Base-by-base conservation (phyloP, 2,113 vertebrate species). In the Donacobius atricapilla region DNA sequence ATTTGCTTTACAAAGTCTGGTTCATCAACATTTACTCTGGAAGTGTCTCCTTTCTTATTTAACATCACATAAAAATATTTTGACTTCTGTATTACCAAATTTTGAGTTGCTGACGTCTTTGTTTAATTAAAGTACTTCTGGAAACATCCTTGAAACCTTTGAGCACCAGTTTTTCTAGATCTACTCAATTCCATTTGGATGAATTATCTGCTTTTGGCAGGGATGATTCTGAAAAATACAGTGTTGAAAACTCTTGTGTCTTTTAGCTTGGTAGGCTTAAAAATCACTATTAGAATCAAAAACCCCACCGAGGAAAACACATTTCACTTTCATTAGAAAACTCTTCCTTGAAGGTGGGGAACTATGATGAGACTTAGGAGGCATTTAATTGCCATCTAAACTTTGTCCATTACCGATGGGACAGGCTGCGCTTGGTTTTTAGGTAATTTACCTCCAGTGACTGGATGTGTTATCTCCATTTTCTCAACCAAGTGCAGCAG, bases 401-500 rank as follows among this genome's bases (percentile, higher is more conserved):
- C 54, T 76, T 60, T 21, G n/a, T 40, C 83, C 19, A 2, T 70
- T 63, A 25, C 27, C n/a, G 35, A 47, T 50, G 61, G 45, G 50
- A 44, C 9, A 24, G 64, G 37, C 48, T 57, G n/a, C 42, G 51
- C 40, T 25, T 72, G 44, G 9, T 48, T 83, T 40, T 19, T 45
- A 57, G 73, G 56, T 45, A 20, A 42, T 83, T 86, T 77, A 22
- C n/a, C n/a, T 88, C 18, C 63, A 17, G 11, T 54, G 24, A 28
- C 30, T 60, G 48, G 39, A 31, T 81, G 30, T 63, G 6, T 15
- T 15, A 28, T 40, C 45, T 80, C 31, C 11, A 4, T 84, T 84
- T 89, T 83, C 69, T 57, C 5, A 2, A 11, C 33, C n/a, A n/a
- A 44, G 33, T n/a, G 14, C 45, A 0, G 0, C 16, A 56, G 15